These are phyloP conservation scores for Clarias macrocephalus DNA, from an alignment of 2,113 vertebrate species.

Conservation along the genomic window DNA sequence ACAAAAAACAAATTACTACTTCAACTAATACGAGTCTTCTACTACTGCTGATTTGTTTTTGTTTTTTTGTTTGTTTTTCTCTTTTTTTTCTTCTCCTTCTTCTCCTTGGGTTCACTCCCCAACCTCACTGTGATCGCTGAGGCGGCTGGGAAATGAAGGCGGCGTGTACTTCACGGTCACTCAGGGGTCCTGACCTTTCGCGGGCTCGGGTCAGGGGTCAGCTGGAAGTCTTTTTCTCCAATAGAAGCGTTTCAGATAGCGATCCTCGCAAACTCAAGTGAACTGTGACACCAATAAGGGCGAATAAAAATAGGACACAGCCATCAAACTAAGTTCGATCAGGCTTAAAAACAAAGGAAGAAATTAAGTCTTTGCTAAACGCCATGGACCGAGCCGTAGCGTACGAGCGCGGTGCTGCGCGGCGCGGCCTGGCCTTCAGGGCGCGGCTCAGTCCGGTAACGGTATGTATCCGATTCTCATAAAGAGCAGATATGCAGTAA, in stretches of 20 bases:
- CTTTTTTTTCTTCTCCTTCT: neutral
- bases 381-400: neutral
- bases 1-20: conserved; percentile 21
- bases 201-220: conserved; percentile 56
- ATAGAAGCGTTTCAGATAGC: neutral
- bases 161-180: conserved; percentile 58
- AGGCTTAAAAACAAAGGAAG: neutral
- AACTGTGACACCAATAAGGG: conserved; percentile 15
- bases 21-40: conserved; percentile 49
- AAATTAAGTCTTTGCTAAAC: neutral
- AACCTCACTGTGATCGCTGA: conserved; percentile 70
- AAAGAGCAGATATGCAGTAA: conserved; percentile 51
- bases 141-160: conserved; percentile 56
- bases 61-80: neutral
- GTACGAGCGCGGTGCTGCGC: neutral
- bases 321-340: conserved; percentile 46
- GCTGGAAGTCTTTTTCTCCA: neutral
- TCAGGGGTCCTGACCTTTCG: conserved; percentile 66
- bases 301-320: conserved; percentile 43
- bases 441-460: conserved; percentile 53
- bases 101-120: conserved; percentile 56
- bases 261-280: conserved; percentile 29
- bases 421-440: conserved; percentile 5
- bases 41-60: conserved; percentile 52
- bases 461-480: conserved; percentile 59